Conservation (phyloP, 2,797 vertebrate genomes). For the Lithobates sylvaticus region DNA sequence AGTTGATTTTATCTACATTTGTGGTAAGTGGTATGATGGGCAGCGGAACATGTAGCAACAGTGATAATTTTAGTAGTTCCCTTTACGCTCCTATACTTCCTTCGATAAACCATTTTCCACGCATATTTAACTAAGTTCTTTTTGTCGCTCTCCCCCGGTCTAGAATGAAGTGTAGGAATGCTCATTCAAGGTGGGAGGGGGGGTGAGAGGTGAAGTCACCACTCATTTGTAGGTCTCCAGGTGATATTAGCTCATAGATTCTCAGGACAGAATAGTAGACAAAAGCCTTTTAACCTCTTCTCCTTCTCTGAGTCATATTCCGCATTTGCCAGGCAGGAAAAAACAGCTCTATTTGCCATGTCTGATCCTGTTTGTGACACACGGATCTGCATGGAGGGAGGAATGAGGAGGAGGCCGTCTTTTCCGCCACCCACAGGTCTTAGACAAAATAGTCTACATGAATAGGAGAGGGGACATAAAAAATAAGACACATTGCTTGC, state of each 20-base stretch:
- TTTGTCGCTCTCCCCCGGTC: neutral
- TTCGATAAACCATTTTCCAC: neutral
- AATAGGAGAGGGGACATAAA: constrained; percentile 17
- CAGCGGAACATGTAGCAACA: neutral
- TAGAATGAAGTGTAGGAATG: neutral
- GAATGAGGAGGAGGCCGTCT: constrained; percentile 35
- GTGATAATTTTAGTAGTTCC: neutral
- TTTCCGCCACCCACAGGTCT: constrained; percentile 56
- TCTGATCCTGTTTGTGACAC: constrained; percentile 62
- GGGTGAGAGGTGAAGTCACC: constrained; percentile 17
- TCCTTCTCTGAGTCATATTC: constrained; percentile 47
- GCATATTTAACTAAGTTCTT: neutral
- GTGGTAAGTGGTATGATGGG: neutral
- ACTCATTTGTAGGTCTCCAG: constrained; percentile 37
- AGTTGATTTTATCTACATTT: neutral
- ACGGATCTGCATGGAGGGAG: constrained; percentile 48
- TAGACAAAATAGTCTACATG: constrained; percentile 53
- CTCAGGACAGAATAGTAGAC: constrained; percentile 34
- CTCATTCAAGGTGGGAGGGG: neutral
- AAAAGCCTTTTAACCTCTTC: constrained; percentile 52
- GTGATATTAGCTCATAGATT: constrained; percentile 58
- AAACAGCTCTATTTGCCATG: constrained; percentile 60
- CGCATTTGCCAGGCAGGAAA: constrained; percentile 56
- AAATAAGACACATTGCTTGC: neutral
- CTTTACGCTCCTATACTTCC: neutral